phyloP scores from a whole-genome alignment of 37 sponge, comb jelly and placozoan species.

The Mnemiopsis leidyi region DNA sequence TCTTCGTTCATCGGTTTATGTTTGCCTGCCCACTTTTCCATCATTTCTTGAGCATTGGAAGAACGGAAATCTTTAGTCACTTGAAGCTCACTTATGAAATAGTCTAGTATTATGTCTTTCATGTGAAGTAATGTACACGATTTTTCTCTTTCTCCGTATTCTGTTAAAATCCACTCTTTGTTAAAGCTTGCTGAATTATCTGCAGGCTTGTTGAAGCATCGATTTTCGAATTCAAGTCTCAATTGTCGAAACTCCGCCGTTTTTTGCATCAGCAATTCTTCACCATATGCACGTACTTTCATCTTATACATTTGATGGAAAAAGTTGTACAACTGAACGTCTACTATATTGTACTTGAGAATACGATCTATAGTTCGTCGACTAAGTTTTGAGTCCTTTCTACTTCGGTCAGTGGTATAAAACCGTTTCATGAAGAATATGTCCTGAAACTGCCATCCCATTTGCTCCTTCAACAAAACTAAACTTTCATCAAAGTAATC shows the following conservation, averaged over 20 bases:
- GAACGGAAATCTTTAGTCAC: background rate
- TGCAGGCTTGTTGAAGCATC: background rate
- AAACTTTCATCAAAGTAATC: constrained; percentile 54
- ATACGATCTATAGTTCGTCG: background rate
- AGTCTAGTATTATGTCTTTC: background rate
- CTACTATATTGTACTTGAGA: background rate
- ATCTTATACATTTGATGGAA: background rate
- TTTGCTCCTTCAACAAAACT: constrained; percentile 1
- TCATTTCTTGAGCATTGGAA: background rate
- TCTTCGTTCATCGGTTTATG: background rate
- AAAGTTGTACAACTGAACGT: background rate
- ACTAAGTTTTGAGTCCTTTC: background rate
- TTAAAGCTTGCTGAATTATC: background rate
- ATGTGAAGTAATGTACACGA: constrained; percentile 28
- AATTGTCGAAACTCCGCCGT: background rate
- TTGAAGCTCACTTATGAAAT: constrained; percentile 5
- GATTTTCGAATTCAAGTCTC: background rate
- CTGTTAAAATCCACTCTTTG: background rate
- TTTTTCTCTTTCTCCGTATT: background rate
- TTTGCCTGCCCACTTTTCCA: background rate
- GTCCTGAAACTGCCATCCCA: constrained; percentile 34
- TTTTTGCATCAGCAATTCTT: background rate
- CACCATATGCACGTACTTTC: constrained; percentile 1
- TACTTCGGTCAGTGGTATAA: background rate
- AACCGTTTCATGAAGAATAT: constrained; percentile 53